phyloP scores from a whole-genome alignment of 2,113 vertebrate genomes.

The Peromyscus maniculatus region DNA sequence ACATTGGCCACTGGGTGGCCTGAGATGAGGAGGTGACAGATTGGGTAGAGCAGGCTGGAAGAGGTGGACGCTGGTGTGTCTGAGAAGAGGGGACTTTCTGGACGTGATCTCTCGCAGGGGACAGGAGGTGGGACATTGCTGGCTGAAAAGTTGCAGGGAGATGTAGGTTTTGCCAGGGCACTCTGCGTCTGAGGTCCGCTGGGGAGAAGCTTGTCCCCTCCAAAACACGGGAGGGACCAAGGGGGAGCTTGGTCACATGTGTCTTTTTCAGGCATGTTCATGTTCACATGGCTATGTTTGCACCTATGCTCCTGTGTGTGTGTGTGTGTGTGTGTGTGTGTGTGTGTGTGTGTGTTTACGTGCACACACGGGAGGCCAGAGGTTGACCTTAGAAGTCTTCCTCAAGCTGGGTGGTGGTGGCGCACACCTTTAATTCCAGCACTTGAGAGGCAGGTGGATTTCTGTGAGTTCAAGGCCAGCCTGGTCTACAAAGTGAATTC shows the following conservation, averaged over 20 bases:
- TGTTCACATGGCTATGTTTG: background rate
- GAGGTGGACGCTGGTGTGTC: no score
- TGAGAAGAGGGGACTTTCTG: background rate
- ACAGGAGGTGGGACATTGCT: background rate
- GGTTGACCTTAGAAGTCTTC: background rate
- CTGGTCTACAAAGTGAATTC: no score
- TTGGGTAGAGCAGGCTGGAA: background rate
- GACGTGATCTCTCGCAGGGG: background rate
- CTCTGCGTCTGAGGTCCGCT: background rate
- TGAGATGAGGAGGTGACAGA: background rate
- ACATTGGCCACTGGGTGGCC: background rate
- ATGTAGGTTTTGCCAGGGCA: background rate
- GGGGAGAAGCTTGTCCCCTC: no score
- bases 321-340: background rate
- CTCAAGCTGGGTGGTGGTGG: no score
- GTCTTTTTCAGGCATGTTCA: background rate
- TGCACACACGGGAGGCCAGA: no score
- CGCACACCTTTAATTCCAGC: no score
- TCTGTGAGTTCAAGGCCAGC: no score
- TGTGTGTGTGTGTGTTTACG: background rate
- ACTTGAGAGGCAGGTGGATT: no score
- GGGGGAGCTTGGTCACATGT: background rate
- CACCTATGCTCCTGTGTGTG: no score
- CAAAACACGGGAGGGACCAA: background rate
- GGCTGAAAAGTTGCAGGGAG: background rate